A percentile compares a stretch with the other conserved stretches of the same genome.
phyloP scores from a whole-genome alignment of 1,140 invertebrate species.

The Orchestia grillus region DNA sequence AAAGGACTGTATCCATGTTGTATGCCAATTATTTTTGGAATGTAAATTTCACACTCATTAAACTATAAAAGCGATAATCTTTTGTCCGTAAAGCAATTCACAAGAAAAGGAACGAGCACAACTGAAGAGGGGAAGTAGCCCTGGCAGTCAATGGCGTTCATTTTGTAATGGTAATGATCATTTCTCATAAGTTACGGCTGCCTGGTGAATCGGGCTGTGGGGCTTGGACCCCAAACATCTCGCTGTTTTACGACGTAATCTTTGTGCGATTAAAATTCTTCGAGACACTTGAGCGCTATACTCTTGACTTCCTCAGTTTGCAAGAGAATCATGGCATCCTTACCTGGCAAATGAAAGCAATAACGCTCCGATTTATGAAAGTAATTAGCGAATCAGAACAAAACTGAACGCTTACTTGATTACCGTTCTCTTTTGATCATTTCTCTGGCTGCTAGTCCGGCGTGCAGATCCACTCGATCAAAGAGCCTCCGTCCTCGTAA shows the following conservation, averaged over 20 bases:
- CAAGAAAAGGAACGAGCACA: background rate
- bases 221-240: background rate
- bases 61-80: background rate
- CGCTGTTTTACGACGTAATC: conserved; percentile 27
- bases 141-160: background rate
- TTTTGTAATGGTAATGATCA: background rate
- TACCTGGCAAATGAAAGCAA: conserved; percentile 23
- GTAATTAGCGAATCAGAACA: conserved; percentile 30
- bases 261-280: conserved; percentile 34
- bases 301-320: background rate
- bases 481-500: background rate
- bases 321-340: conserved; percentile 46
- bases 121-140: background rate
- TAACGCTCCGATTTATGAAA: conserved; percentile 38
- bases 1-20: background rate
- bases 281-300: conserved; percentile 42
- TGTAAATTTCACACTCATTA: background rate
- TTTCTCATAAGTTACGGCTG: conserved; percentile 18
- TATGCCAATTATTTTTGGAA: background rate
- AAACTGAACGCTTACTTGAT: conserved; percentile 16
- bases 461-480: background rate
- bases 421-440: background rate
- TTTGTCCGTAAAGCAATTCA: background rate
- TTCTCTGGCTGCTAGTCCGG: background rate
- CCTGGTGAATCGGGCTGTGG: background rate